These are phyloP conservation scores for Drosophila borborema DNA, from an alignment of 2,888 invertebrate genomes.

Conservation along the genomic window DNA sequence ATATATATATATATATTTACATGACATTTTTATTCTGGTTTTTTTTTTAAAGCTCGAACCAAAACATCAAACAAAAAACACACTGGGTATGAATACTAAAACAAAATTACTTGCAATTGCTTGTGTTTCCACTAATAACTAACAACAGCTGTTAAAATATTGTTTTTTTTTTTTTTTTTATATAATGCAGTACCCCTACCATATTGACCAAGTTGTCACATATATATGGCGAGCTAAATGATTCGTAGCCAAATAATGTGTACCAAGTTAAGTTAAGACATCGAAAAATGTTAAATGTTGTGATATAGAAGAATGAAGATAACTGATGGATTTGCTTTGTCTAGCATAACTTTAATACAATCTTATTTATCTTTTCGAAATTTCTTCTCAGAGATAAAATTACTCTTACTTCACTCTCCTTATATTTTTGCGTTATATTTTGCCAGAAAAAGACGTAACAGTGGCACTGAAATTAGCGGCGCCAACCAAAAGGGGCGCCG, in stretches of 20 bases:
- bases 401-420: slow-evolving; percentile 14
- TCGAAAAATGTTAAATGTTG: background rate
- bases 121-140: background rate
- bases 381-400: slow-evolving; percentile 4
- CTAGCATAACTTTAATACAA: background rate
- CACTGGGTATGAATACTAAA: background rate
- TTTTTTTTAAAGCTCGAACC: background rate
- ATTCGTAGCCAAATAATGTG: background rate
- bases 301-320: background rate
- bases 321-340: background rate
- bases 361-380: background rate
- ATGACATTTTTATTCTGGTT: background rate
- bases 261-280: background rate
- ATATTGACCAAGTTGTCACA: background rate
- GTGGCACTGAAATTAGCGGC: slow-evolving; percentile 36
- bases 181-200: background rate
- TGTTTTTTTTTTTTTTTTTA: background rate
- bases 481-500: slow-evolving; percentile 63
- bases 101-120: background rate
- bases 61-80: background rate
- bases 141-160: slow-evolving; percentile 8
- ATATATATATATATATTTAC: background rate
- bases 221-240: background rate
- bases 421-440: slow-evolving; percentile 43
- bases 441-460: slow-evolving; percentile 22